Conservation (phyloP, 2,888 invertebrate genomes). For the Campoplex nolae region DNA sequence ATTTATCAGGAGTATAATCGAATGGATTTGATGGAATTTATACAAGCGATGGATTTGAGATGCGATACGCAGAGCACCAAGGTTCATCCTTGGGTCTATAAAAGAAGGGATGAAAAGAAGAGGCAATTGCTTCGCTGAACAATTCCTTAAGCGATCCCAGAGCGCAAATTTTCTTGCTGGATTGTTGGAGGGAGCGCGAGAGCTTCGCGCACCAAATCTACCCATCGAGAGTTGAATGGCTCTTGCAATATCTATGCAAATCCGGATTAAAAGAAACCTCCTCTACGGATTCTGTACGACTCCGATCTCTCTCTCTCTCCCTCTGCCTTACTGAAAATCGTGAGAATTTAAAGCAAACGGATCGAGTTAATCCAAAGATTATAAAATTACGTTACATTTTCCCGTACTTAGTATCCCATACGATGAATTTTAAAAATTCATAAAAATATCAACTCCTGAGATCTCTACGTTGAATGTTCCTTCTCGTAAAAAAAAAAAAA, state of each 20-base stretch:
- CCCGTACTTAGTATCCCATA: not conserved
- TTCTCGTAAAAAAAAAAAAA: too few species aligned
- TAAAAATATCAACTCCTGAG: not conserved
- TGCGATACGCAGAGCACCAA: slow-evolving; percentile 16
- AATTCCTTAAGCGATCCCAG: slow-evolving; percentile 45
- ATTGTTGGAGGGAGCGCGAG: slow-evolving; percentile 9
- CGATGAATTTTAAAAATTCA: not conserved
- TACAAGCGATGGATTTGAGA: slow-evolving; percentile 36
- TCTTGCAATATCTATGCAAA: slow-evolving; percentile 63
- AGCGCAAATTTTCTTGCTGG: slow-evolving; percentile 23
- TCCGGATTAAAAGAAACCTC: slow-evolving; percentile 61
- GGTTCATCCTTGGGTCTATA: not conserved
- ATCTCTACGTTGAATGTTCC: too few species aligned
- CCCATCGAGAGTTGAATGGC: slow-evolving; percentile 58
- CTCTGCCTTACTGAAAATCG: not conserved
- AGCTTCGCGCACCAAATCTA: slow-evolving; percentile 39
- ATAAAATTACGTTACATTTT: slow-evolving; percentile 9
- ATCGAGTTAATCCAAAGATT: slow-evolving; percentile 46
- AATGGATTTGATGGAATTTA: slow-evolving; percentile 50
- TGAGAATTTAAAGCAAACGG: slow-evolving; percentile 21
- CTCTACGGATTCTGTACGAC: slow-evolving; percentile 36
- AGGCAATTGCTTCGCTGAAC: slow-evolving; percentile 41
- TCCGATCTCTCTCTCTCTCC: not conserved
- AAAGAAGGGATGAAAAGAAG: not conserved
- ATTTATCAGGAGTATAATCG: slow-evolving; percentile 44